These are phyloP conservation scores for Okapia johnstoni DNA, from an alignment of 2,113 vertebrate genomes.

Conservation along the genomic window DNA sequence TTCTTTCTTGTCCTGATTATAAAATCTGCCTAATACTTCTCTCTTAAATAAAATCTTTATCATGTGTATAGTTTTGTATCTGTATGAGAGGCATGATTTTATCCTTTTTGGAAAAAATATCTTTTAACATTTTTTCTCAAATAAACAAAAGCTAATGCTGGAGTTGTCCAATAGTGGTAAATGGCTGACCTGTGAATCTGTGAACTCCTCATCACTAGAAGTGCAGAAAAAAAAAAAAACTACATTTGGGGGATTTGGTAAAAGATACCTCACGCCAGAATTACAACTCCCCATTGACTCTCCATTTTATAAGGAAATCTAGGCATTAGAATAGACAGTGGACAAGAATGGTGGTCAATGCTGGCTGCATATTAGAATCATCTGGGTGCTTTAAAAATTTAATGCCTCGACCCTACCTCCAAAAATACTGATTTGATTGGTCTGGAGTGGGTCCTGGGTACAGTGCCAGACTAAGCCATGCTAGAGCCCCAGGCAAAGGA, in stretches of 20 bases:
- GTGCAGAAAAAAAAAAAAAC: background rate
- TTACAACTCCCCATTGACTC: background rate
- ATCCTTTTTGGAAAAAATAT: background rate
- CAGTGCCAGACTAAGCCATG: background rate
- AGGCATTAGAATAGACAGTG: background rate
- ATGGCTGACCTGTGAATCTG: background rate
- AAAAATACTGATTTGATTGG: background rate
- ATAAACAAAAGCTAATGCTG: background rate
- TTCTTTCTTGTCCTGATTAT: background rate
- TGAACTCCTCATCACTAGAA: background rate
- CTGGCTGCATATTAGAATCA: background rate
- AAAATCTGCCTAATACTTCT: background rate
- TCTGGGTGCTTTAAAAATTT: background rate
- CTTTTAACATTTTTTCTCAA: background rate
- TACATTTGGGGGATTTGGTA: background rate
- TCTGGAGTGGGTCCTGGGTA: background rate
- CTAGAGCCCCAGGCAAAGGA: background rate
- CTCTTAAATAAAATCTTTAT: background rate
- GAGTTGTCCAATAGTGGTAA: background rate
- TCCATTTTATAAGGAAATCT: background rate
- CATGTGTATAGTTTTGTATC: background rate
- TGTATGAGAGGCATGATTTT: background rate
- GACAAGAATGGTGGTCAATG: background rate
- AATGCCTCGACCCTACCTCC: background rate
- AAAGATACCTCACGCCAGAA: background rate